Percentiles rank a stretch among this genome's conserved stretches.
phyloP scores from a whole-genome alignment of 2,113 vertebrate species.

The Eolophus roseicapilla region DNA sequence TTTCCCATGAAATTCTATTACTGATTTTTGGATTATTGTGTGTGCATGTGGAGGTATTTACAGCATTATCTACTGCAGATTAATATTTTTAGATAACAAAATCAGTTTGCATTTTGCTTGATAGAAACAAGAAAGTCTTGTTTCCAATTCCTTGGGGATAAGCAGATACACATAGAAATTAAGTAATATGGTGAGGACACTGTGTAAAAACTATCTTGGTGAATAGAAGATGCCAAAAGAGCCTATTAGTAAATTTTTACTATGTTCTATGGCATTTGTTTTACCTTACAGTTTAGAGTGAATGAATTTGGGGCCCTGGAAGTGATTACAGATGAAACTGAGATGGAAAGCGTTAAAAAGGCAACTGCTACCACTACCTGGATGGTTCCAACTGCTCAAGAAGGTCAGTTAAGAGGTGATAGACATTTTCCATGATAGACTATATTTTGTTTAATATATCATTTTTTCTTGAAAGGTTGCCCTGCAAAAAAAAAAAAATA shows the following conservation, averaged over 20 bases:
- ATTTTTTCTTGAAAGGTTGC: background rate
- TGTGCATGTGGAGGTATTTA: background rate
- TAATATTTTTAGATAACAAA: background rate
- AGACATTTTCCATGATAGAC: background rate
- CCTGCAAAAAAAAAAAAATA: too few relatives aligned
- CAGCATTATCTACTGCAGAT: background rate
- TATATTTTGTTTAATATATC: background rate
- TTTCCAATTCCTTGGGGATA: background rate
- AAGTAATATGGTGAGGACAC: background rate
- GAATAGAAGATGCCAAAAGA: background rate
- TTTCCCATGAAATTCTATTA: background rate
- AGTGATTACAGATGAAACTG: constrained; percentile 92
- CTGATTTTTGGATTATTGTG: background rate
- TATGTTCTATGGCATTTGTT: background rate
- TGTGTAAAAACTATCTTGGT: background rate
- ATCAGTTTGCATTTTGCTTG: background rate
- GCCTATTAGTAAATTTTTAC: background rate
- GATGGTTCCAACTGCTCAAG: constrained; percentile 86
- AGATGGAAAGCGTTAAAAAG: constrained; percentile 85
- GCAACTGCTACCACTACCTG: constrained; percentile 87
- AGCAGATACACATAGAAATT: background rate
- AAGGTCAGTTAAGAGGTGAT: constrained; percentile 70
- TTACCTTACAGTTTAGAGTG: constrained; percentile 86
- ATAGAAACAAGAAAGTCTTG: background rate
- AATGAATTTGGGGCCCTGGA: constrained; percentile 96